Base-by-base conservation (phyloP, 2,113 vertebrate species). In the Phalacrocorax brasilianus region DNA sequence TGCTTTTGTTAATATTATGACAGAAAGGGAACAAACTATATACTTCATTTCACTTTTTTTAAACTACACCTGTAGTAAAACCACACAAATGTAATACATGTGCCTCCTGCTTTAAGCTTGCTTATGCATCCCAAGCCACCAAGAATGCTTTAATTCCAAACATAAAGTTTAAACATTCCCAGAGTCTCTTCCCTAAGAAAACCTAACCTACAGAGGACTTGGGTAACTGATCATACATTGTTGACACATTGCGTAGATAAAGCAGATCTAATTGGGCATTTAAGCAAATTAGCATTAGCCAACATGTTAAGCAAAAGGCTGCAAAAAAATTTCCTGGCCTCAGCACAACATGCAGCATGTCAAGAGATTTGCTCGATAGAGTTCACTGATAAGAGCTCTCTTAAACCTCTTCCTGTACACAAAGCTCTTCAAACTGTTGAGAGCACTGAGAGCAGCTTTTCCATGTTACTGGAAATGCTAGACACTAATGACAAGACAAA, bases 231-330 rank as follows among this genome's bases (percentile, higher is more conserved):
- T 13, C 1, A 0, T 35, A 77, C 6, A 7, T 11, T 53, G 13
- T 6, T 27, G 17, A 42, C 40, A 33, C 33, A 33, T 23, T 0
- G 0, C 0, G 1, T 1, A 68, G 35, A 50, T n/a, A 91, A 73
- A 58, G 18, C 21, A 65, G 30, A 79, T 20, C 68, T 47, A 52
- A 40, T 71, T 20, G 12, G 26, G 47, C 23, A 35, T 49, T 62
- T 22, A 65, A 75, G 26, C 19, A 61, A 65, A 59, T 52, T 12
- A 47, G 4, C 4, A 1, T 66, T 71, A 85, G 20, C 45, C 38
- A 87, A 23, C 10, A 33, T 24, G 72, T 78, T 56, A 75, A 82
- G 28, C 22, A 14, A 73, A 91, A 78, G n/a, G 18, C 49, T 89
- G 20, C 17, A 82, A 83, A 78, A 55, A 38, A 27, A 44, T 26